These are phyloP conservation scores for cat (Felis catus) DNA, from an alignment of 2,113 vertebrate species.

Conservation along the genomic window DNA sequence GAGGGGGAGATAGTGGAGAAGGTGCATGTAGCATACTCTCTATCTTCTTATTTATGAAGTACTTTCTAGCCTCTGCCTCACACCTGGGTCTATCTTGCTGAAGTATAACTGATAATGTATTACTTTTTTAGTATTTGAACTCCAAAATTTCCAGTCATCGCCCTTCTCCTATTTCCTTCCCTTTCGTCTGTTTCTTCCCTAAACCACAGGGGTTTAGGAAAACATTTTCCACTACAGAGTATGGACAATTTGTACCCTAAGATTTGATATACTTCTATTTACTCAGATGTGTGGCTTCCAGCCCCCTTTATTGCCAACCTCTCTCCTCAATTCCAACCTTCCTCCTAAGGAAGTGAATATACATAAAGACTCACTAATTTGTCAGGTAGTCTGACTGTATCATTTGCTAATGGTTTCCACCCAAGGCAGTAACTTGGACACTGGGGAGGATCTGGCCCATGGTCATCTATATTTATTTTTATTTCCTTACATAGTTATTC, in stretches of 20 bases:
- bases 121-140: not conserved
- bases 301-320: not conserved
- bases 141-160: not conserved
- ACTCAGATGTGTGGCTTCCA: not conserved
- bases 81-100: not conserved
- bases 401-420: not conserved
- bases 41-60: not conserved
- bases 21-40: not conserved
- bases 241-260: not conserved
- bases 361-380: not conserved
- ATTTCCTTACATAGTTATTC: conserved; percentile 26
- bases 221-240: not conserved
- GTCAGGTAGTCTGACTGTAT: not conserved
- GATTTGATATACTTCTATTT: not conserved
- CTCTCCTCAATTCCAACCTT: not conserved
- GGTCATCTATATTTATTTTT: conserved; percentile 45
- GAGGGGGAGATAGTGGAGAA: not conserved
- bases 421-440: not conserved
- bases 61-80: not conserved
- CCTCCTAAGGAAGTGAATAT: not conserved
- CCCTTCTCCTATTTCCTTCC: not conserved
- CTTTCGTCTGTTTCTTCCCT: not conserved
- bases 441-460: not conserved
- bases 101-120: not conserved
- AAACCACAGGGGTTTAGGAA: not conserved